These are phyloP conservation scores for Colaptes auratus DNA, from an alignment of 2,113 vertebrate genomes.

Conservation along the genomic window DNA sequence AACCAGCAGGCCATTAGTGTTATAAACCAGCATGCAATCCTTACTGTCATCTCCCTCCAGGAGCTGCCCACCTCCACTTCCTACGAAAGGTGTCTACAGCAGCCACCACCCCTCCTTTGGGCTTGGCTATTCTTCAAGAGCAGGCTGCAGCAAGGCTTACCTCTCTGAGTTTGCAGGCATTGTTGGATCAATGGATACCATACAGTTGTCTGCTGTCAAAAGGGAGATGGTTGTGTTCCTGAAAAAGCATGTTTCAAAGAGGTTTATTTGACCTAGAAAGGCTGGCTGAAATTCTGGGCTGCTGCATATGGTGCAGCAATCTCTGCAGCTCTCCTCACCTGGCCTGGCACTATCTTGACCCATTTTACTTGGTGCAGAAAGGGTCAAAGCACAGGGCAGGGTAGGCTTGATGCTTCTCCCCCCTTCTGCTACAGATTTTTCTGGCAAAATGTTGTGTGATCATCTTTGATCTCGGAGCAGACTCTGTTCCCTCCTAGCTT, in stretches of 20 bases:
- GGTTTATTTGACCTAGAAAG: background rate
- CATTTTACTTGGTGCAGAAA: background rate
- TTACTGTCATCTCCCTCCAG: background rate
- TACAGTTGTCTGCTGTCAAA: conserved; percentile 86
- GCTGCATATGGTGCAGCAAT: background rate
- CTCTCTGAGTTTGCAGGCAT: conserved; percentile 92
- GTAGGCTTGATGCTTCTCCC: background rate
- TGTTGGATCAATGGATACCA: conserved; percentile 93
- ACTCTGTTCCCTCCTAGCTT: background rate
- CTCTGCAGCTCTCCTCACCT: background rate
- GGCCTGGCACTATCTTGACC: background rate
- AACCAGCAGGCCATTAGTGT: background rate
- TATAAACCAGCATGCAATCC: background rate
- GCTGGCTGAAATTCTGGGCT: background rate
- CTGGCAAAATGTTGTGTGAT: background rate
- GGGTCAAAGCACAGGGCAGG: background rate
- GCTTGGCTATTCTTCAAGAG: background rate
- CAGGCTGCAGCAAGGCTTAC: conserved; percentile 67
- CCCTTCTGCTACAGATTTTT: background rate
- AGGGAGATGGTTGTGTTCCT: conserved; percentile 93
- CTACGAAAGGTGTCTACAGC: background rate
- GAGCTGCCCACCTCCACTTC: background rate
- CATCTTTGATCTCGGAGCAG: background rate
- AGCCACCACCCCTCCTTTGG: background rate
- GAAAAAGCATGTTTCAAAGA: conserved; percentile 36